phyloP scores from a whole-genome alignment of 1,140 invertebrate species.

The Aphelinus atriplicis region DNA sequence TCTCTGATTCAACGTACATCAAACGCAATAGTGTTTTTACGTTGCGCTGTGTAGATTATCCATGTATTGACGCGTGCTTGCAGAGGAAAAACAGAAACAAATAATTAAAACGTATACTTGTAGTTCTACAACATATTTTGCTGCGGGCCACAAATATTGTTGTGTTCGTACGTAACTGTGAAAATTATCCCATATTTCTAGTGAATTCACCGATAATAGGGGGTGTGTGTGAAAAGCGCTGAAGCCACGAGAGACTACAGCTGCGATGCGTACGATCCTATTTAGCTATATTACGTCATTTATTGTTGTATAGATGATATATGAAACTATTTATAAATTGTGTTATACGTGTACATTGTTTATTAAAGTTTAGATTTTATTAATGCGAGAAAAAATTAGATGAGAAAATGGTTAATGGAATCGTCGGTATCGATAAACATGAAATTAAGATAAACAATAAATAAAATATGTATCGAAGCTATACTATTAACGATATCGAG shows the following conservation, averaged over 20 bases:
- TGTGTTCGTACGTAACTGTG: slow-evolving; percentile 12
- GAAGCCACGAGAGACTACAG: slow-evolving; percentile 41
- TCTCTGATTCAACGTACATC: no score
- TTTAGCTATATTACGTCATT: slow-evolving; percentile 46
- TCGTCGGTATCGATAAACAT: slow-evolving; percentile 28
- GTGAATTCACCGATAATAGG: background rate
- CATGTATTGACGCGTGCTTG: no score
- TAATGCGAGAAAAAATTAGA: slow-evolving; percentile 38
- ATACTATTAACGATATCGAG: background rate
- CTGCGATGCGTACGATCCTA: slow-evolving; percentile 39
- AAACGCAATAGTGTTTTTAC: no score
- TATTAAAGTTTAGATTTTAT: slow-evolving; percentile 62
- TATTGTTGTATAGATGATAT: slow-evolving; percentile 55
- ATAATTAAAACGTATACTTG: background rate
- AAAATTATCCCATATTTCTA: background rate
- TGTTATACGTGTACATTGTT: slow-evolving; percentile 62
- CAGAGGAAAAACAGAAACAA: no score
- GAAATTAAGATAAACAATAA: slow-evolving; percentile 17
- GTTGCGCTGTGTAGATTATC: no score
- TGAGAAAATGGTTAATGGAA: slow-evolving; percentile 1
- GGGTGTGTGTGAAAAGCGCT: slow-evolving; percentile 19
- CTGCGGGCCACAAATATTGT: slow-evolving; percentile 35
- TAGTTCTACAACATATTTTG: slow-evolving; percentile 31
- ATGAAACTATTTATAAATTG: slow-evolving; percentile 57
- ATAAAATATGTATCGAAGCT: slow-evolving; percentile 5